Conservation (phyloP, 2,888 invertebrate species). For the Coelinius sp. region DNA sequence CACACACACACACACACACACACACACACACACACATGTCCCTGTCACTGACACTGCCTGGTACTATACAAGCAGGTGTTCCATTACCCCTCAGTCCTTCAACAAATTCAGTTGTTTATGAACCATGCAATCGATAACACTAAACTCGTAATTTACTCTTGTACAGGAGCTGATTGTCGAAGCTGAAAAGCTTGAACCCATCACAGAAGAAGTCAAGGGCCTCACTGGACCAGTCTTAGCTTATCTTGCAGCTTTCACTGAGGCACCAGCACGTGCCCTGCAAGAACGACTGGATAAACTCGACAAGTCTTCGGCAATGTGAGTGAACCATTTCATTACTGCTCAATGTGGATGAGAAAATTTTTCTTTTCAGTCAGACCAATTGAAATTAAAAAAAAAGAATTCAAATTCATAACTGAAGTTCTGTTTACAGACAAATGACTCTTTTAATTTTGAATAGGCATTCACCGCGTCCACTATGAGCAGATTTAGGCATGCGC, state of each 20-base stretch:
- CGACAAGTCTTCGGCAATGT: slow-evolving; percentile 79
- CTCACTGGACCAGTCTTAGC: slow-evolving; percentile 80
- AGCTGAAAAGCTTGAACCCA: slow-evolving; percentile 79
- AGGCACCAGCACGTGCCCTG: slow-evolving; percentile 79
- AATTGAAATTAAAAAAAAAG: neutral
- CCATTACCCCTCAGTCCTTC: neutral
- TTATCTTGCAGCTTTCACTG: slow-evolving; percentile 80
- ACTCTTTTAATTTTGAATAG: neutral
- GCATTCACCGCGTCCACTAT: slow-evolving; percentile 26
- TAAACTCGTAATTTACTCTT: slow-evolving; percentile 29
- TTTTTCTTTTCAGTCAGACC: neutral
- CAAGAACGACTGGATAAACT: slow-evolving; percentile 80
- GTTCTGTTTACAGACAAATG: neutral
- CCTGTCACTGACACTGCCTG: slow-evolving; percentile 4
- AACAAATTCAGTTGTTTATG: slow-evolving; percentile 24
- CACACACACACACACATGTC: neutral
- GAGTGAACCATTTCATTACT: slow-evolving; percentile 57
- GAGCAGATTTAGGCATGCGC: slow-evolving; percentile 59
- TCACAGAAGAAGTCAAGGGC: slow-evolving; percentile 77
- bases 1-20: too few species aligned
- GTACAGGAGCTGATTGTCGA: slow-evolving; percentile 81
- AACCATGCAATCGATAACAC: neutral
- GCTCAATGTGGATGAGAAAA: slow-evolving; percentile 17
- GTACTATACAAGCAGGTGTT: neutral
- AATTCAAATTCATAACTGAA: neutral